Conservation (phyloP, 2,797 vertebrate genomes). For the Periparus ater region DNA sequence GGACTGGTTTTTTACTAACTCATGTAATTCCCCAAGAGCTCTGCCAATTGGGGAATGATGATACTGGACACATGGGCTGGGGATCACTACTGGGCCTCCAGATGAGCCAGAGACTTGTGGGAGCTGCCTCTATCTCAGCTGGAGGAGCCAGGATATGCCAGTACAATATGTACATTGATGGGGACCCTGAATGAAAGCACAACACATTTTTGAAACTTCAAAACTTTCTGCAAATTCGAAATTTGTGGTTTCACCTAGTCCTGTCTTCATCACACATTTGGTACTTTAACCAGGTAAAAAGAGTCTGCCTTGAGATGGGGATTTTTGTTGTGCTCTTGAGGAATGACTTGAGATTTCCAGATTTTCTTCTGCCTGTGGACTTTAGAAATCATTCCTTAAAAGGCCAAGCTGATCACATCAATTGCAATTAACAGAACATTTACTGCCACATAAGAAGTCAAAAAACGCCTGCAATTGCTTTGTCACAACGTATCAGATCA, state of each 20-base stretch:
- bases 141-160: not conserved
- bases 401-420: not conserved
- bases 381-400: not conserved
- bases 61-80: not conserved
- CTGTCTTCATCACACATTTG: not conserved
- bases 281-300: not conserved
- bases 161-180: rapidly evolving
- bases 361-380: not conserved
- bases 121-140: not conserved
- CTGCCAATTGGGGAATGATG: rapidly evolving
- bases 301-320: not conserved
- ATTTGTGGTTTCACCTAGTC: not conserved
- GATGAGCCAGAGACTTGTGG: not conserved
- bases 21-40: not conserved
- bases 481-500: not conserved
- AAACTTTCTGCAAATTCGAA: not conserved
- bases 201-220: not conserved
- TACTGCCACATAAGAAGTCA: not conserved
- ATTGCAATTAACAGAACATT: not conserved
- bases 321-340: slow-evolving; percentile 7
- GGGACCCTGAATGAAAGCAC: not conserved
- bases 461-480: not conserved
- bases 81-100: not conserved
- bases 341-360: not conserved
- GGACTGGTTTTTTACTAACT: not conserved